These are phyloP conservation scores for Amia ocellicauda DNA, from an alignment of 2,113 vertebrate species.

Conservation along the genomic window DNA sequence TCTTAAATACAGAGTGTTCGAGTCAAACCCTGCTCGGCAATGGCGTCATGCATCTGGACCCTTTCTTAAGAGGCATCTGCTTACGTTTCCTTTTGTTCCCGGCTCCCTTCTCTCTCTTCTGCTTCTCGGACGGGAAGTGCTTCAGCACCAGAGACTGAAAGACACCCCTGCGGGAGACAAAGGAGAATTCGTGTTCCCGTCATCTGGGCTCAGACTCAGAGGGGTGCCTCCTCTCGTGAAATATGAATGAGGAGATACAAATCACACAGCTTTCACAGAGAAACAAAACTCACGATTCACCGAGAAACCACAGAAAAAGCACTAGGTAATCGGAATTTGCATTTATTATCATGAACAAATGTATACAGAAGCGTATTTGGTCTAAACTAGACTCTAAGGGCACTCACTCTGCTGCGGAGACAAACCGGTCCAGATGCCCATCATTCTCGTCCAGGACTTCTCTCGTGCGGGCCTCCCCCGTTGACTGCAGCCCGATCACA, in stretches of 20 bases:
- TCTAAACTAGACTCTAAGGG: no score
- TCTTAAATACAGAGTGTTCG: no score
- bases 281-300: constrained; percentile 5
- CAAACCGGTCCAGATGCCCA: constrained; percentile 86
- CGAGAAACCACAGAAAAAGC: constrained; percentile 14
- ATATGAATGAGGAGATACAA: not conserved
- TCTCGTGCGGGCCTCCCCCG: constrained; percentile 89
- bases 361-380: no score
- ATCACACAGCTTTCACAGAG: not conserved
- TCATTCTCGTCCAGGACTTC: constrained; percentile 94
- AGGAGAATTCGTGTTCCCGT: constrained; percentile 12
- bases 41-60: no score
- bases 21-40: no score
- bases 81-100: constrained; percentile 90
- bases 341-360: no score
- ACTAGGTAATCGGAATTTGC: not conserved
- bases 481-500: constrained; percentile 95
- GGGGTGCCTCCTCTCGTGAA: not conserved
- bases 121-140: constrained; percentile 94
- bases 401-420: constrained; percentile 94
- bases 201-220: not conserved
- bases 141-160: constrained; percentile 94
- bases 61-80: no score
- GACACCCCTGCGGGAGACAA: constrained; percentile 78
- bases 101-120: constrained; percentile 81